Percentiles rank a stretch among this genome's conserved stretches.
phyloP scores from a whole-genome alignment of 2,113 vertebrate genomes.

The Trochalopteron elliotii region DNA sequence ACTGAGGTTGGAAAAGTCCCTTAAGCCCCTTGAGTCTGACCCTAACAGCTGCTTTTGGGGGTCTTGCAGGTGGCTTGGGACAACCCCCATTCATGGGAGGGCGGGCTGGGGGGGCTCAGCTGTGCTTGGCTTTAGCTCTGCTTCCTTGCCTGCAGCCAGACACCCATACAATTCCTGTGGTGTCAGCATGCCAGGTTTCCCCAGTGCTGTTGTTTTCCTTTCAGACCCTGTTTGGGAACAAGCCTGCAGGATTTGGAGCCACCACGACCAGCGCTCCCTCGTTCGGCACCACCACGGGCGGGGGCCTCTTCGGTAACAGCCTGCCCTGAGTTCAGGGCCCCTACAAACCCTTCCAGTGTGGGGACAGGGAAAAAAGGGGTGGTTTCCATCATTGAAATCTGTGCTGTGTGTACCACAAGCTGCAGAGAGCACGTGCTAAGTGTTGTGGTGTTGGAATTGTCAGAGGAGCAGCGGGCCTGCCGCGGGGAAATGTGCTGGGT shows the following conservation, averaged over 20 bases:
- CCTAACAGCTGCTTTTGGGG: neutral
- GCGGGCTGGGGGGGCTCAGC: neutral
- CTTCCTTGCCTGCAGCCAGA: neutral
- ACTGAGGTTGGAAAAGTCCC: neutral
- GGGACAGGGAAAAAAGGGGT: constrained; percentile 48
- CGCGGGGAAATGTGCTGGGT: neutral
- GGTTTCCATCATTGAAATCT: constrained; percentile 4
- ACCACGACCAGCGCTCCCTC: constrained; percentile 93
- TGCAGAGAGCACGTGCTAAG: neutral
- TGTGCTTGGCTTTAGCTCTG: neutral
- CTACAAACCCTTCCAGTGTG: constrained; percentile 77
- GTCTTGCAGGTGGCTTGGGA: neutral
- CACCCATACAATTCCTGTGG: fast-evolving
- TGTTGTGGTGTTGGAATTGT: neutral
- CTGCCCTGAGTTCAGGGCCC: constrained; percentile 79
- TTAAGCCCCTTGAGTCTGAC: neutral
- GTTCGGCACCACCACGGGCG: constrained; percentile 84
- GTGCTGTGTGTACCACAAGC: constrained; percentile 38
- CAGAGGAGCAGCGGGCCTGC: neutral
- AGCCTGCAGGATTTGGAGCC: constrained; percentile 88
- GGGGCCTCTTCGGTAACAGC: constrained; percentile 89
- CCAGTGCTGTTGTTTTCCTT: constrained; percentile 5
- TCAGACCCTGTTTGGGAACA: constrained; percentile 91
- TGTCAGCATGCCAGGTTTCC: neutral
- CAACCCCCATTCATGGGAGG: neutral